These are phyloP conservation scores for Mellivora capensis DNA, from an alignment of 2,113 vertebrate genomes.

Conservation along the genomic window DNA sequence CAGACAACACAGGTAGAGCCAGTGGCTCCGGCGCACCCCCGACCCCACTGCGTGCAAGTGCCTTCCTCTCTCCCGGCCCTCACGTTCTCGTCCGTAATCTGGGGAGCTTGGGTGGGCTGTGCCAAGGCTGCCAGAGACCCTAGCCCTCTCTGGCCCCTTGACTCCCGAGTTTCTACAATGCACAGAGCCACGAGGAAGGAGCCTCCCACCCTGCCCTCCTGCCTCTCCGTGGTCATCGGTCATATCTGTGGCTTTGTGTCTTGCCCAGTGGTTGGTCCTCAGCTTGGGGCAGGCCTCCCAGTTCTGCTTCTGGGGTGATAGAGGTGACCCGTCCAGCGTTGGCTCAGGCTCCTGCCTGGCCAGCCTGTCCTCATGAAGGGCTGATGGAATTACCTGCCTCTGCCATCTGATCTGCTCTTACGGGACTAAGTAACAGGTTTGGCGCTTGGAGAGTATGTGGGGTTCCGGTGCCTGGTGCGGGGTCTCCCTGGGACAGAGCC, in stretches of 20 bases:
- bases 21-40: accelerated
- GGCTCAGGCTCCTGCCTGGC: not conserved
- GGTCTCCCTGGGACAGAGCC: not conserved
- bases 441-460: accelerated
- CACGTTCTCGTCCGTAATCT: not conserved
- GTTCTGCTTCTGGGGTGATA: not conserved
- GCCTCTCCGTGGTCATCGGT: not conserved
- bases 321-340: not conserved
- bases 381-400: constrained; percentile 12
- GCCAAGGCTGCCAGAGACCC: not conserved
- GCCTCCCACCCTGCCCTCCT: accelerated
- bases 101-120: not conserved
- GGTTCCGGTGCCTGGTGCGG: not conserved
- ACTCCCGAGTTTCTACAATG: accelerated
- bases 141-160: not conserved
- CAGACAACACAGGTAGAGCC: not conserved
- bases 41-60: not conserved
- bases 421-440: accelerated
- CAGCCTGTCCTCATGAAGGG: not conserved
- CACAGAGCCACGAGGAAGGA: not conserved
- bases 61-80: no score
- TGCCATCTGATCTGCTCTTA: not conserved
- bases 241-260: not conserved
- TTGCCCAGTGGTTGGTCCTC: not conserved
- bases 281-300: not conserved